These are phyloP conservation scores for Orthosia gracilis DNA, from an alignment of 2,888 invertebrate genomes.

Conservation along the genomic window DNA sequence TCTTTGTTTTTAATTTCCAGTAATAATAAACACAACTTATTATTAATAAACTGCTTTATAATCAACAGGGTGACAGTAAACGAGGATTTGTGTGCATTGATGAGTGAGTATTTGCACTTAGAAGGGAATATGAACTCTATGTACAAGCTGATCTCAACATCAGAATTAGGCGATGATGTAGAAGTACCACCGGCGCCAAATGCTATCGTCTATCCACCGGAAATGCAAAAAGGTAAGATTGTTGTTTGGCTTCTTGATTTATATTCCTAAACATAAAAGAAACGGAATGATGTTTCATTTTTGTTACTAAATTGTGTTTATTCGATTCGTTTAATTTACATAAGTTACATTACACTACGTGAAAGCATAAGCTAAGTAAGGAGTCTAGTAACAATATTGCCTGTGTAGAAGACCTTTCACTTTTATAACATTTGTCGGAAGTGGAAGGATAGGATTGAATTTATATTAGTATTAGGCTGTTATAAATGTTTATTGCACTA, in stretches of 20 bases:
- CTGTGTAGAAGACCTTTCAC: too few species aligned
- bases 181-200: conserved; percentile 84
- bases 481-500: too few species aligned
- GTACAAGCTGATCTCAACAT: conserved; percentile 78
- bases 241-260: not conserved
- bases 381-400: too few species aligned
- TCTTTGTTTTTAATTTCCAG: conserved; percentile 10
- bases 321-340: too few species aligned
- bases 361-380: too few species aligned
- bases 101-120: conserved; percentile 85
- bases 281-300: too few species aligned
- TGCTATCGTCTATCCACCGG: conserved; percentile 81
- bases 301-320: too few species aligned
- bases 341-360: too few species aligned
- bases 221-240: conserved; percentile 80
- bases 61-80: conserved; percentile 83
- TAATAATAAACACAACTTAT: not conserved
- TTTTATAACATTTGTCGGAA: too few species aligned
- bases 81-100: conserved; percentile 78
- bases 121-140: conserved; percentile 77
- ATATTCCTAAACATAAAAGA: too few species aligned
- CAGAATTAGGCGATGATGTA: conserved; percentile 80
- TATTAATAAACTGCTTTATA: conserved; percentile 7
- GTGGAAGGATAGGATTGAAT: too few species aligned
- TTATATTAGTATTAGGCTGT: too few species aligned